Evolutionary conservation across 2,113 vertebrate genomes (phyloP).

Genomic region (Entelurus aequoreus): DNA sequence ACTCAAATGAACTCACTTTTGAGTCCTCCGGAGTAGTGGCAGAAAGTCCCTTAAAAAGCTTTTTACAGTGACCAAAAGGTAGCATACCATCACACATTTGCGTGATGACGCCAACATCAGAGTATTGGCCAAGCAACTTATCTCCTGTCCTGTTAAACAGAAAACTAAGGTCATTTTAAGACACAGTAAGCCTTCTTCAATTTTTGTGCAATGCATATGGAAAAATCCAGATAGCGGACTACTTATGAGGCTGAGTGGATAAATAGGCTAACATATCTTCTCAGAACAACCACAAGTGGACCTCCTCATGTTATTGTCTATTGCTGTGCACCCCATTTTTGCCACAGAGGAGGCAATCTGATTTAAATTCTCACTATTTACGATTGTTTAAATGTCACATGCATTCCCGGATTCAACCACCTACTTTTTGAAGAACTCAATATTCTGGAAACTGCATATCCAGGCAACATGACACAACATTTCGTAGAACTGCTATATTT

Average conservation of each 20-base stretch:
- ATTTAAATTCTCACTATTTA: constrained; percentile 37
- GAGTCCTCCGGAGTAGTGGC: too few relatives aligned
- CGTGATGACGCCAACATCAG: too few relatives aligned
- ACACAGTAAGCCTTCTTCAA: too few relatives aligned
- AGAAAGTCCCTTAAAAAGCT: too few relatives aligned
- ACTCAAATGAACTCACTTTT: too few relatives aligned
- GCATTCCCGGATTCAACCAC: constrained; percentile 40
- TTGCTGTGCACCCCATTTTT: background rate
- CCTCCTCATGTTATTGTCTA: constrained; percentile 7
- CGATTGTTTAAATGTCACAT: constrained; percentile 31
- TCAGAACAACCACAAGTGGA: background rate
- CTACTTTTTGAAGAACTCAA: background rate
- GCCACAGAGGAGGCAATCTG: background rate
- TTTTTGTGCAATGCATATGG: too few relatives aligned
- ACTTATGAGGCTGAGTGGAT: constrained; percentile 1
- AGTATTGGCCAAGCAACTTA: too few relatives aligned
- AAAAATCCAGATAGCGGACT: too few relatives aligned
- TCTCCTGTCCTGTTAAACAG: too few relatives aligned
- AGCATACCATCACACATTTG: too few relatives aligned
- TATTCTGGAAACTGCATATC: background rate
- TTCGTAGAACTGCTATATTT: constrained; percentile 55
- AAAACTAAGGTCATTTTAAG: too few relatives aligned
- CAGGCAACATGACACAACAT: constrained; percentile 20
- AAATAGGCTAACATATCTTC: background rate
- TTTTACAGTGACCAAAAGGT: too few relatives aligned